Conservation (phyloP, 2,797 vertebrate species). For the Eulemur coronatus region DNA sequence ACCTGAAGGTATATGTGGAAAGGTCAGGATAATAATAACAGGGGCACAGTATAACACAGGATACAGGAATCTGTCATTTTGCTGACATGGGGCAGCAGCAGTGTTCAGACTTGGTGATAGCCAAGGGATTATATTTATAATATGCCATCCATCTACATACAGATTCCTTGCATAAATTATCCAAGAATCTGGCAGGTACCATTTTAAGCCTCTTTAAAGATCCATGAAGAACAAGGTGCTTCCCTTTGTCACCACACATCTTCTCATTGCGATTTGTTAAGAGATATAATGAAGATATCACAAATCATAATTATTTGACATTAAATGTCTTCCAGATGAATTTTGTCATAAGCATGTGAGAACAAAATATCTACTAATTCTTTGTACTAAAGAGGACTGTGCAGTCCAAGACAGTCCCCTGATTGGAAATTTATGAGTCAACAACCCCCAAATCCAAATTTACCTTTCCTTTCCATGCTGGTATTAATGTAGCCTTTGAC, state of each 20-base stretch:
- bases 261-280: background rate
- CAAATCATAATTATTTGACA: background rate
- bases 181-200: background rate
- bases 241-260: background rate
- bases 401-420: background rate
- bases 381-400: background rate
- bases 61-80: background rate
- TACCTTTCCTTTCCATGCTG: background rate
- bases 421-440: background rate
- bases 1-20: background rate
- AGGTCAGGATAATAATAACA: background rate
- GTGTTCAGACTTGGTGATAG: background rate
- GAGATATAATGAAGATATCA: background rate
- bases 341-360: slow-evolving; percentile 3
- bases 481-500: background rate
- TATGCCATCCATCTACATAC: background rate
- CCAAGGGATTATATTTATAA: background rate
- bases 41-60: background rate
- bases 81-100: background rate
- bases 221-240: background rate
- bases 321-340: background rate
- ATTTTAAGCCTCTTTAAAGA: background rate
- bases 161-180: background rate
- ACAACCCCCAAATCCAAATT: background rate
- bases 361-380: background rate